Evolutionary conservation across 2,888 invertebrate species (phyloP).

Genomic region (Tethea ocularis): DNA sequence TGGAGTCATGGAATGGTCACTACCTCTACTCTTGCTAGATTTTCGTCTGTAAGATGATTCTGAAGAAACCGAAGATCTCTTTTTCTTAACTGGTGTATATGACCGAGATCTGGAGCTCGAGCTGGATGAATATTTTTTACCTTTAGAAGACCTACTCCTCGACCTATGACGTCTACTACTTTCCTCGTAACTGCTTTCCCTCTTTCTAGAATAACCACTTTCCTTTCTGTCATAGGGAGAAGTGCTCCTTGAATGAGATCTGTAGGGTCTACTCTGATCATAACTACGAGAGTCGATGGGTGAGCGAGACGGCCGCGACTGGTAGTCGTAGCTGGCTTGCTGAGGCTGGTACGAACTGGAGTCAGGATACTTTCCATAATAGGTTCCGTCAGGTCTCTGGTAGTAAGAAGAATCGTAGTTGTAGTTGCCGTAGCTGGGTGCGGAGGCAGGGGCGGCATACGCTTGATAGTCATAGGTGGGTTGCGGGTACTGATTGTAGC

Average conservation of each 20-base stretch:
- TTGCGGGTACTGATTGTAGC: constrained; percentile 67
- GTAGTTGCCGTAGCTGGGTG: constrained; percentile 53
- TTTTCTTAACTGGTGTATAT: constrained; percentile 52
- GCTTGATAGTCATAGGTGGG: constrained; percentile 65
- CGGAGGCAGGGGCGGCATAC: constrained; percentile 43
- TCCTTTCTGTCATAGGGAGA: constrained; percentile 61
- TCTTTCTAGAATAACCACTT: constrained; percentile 55
- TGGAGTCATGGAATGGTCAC: constrained; percentile 50
- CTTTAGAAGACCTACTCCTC: constrained; percentile 54
- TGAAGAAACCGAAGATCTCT: constrained; percentile 52
- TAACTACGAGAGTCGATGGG: constrained; percentile 43
- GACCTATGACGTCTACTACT: constrained; percentile 48
- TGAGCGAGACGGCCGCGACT: constrained; percentile 37
- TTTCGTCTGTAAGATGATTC: constrained; percentile 60
- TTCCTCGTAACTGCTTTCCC: constrained; percentile 59
- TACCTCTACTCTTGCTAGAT: constrained; percentile 32
- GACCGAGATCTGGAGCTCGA: constrained; percentile 65
- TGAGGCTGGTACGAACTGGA: constrained; percentile 39
- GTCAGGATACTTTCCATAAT: constrained; percentile 56
- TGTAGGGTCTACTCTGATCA: constrained; percentile 48
- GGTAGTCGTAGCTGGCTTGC: constrained; percentile 38
- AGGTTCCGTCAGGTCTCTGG: constrained; percentile 50
- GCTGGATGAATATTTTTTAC: constrained; percentile 66
- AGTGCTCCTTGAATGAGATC: constrained; percentile 59
- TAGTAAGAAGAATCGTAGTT: constrained; percentile 66